phyloP scores from a whole-genome alignment of 2,113 vertebrate species.

The Numenius arquata region DNA sequence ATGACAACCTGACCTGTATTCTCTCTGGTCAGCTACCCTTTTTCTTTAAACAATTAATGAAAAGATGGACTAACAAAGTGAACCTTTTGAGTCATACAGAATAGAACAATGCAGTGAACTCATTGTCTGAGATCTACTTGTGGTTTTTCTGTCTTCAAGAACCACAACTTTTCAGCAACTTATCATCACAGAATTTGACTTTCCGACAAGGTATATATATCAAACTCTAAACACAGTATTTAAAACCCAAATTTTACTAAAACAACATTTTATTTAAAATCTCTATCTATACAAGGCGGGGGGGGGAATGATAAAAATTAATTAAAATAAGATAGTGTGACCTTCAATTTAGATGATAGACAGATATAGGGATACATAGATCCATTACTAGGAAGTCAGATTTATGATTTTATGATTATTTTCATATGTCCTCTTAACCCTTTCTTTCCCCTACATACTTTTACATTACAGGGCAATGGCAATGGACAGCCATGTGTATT shows the following conservation, averaged over 20 bases:
- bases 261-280: not conserved
- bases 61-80: not conserved
- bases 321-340: not conserved
- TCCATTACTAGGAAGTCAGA: not conserved
- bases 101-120: not conserved
- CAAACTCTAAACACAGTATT: not conserved
- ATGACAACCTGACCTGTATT: not conserved
- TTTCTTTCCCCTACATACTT: slow-evolving; percentile 72
- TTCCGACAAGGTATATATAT: not conserved
- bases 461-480: slow-evolving; percentile 82
- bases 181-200: not conserved
- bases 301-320: not conserved
- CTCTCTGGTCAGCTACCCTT: not conserved
- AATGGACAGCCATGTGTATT: slow-evolving; percentile 86
- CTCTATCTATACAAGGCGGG: not conserved
- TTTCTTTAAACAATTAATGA: not conserved
- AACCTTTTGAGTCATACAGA: not conserved
- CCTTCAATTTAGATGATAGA: not conserved
- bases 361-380: not conserved
- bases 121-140: not conserved
- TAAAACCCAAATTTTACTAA: not conserved
- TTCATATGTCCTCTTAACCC: not conserved
- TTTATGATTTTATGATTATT: not conserved
- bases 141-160: not conserved
- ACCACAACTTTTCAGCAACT: not conserved